Evolutionary conservation across 2,888 invertebrate species (phyloP).

Genomic region (Cremastinae sp.): DNA sequence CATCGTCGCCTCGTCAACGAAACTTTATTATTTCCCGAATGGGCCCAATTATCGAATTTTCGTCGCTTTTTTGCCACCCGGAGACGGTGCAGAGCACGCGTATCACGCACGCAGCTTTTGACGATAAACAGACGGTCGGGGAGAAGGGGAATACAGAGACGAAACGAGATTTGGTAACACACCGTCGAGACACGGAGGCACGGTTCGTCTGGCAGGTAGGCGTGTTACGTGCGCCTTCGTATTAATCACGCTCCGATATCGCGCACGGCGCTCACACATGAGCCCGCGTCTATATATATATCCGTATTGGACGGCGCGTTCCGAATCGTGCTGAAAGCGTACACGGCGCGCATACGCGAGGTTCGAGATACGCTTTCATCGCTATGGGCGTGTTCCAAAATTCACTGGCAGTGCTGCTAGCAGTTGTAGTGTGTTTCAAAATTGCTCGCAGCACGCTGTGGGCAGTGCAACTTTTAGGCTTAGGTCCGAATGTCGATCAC

Average conservation of each 20-base stretch:
- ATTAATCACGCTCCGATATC: constrained; percentile 50
- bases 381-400: too few relatives aligned
- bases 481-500: too few relatives aligned
- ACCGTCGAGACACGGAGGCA: constrained; percentile 37
- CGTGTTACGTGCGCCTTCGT: constrained; percentile 53
- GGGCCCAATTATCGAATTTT: background rate
- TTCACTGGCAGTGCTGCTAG: too few relatives aligned
- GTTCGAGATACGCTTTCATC: too few relatives aligned
- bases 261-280: constrained; percentile 3
- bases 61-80: background rate
- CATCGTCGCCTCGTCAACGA: too few relatives aligned
- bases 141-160: background rate
- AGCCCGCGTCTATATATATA: constrained; percentile 10
- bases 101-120: background rate
- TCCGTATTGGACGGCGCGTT: too few relatives aligned
- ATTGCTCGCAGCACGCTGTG: too few relatives aligned
- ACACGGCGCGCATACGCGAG: too few relatives aligned
- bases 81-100: background rate
- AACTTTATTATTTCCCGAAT: background rate
- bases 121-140: background rate
- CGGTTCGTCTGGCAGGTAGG: constrained; percentile 59
- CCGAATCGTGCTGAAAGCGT: too few relatives aligned
- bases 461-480: too few relatives aligned
- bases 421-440: too few relatives aligned
- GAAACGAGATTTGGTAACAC: constrained; percentile 32